Conservation (phyloP, 2,797 vertebrate species). For the Allobates femoralis region DNA sequence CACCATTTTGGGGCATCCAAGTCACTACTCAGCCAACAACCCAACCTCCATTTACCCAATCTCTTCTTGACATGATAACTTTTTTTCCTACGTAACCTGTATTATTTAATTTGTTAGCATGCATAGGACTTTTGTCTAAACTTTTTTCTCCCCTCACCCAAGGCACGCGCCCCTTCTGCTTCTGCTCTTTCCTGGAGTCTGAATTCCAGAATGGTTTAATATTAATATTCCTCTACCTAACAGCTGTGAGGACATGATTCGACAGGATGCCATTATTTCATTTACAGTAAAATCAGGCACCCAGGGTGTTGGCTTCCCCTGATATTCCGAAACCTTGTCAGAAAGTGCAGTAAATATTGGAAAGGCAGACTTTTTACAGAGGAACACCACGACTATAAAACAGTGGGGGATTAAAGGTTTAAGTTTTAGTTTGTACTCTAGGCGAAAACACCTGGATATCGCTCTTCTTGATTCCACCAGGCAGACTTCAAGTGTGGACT, state of each 20-base stretch:
- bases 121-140: background rate
- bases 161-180: background rate
- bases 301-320: slow-evolving; percentile 45
- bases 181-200: background rate
- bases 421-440: slow-evolving; percentile 46
- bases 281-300: slow-evolving; percentile 35
- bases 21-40: no score
- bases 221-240: slow-evolving; percentile 9
- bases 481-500: slow-evolving; percentile 49
- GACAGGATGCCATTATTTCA: slow-evolving; percentile 42
- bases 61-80: background rate
- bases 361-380: slow-evolving; percentile 51
- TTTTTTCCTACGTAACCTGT: no score
- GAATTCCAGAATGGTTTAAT: background rate
- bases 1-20: no score
- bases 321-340: slow-evolving; percentile 19
- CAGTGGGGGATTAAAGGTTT: slow-evolving; percentile 58
- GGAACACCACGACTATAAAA: slow-evolving; percentile 45
- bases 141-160: background rate
- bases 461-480: slow-evolving; percentile 33
- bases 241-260: slow-evolving; percentile 39
- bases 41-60: background rate
- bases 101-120: background rate
- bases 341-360: slow-evolving; percentile 40
- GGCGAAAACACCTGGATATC: slow-evolving; percentile 58